Base-by-base conservation (phyloP, 2,113 vertebrate genomes). In the Elephantulus edwardii region DNA sequence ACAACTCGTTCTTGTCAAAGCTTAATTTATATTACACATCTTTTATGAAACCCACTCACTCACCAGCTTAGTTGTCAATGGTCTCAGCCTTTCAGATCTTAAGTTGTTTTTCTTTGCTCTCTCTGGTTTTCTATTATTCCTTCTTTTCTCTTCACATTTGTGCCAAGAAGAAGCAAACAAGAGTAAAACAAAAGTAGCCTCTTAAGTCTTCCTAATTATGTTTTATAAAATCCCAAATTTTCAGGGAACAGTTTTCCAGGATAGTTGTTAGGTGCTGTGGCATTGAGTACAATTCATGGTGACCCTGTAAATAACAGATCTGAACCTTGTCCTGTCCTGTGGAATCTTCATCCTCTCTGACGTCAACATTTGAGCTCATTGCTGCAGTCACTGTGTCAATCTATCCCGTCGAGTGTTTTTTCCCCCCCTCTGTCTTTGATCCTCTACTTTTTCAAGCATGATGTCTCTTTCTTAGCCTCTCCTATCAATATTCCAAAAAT, bases 1-100 rank as follows among this genome's bases (percentile, higher is more conserved):
- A 64, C 70, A 66, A 70, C 33, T 83, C 76, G 66, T 82, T 95
- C 20, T 52, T 93, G 75, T 88, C 78, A 93, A 64, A 35, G 72
- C 52, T 87, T 94, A 81, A 92, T 87, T 93, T 93, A 80, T 1
- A 72, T 58, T 35, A 72, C 40, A 76, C 52, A 71, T 64, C 58
- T 56, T 94, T 56, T 86, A 9, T 64, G 35, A 91, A 28, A 28
- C 58, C 70, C 66, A 71, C 86, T 90, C 78, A 86, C 46, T 95
- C 75, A 75, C 52, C 17, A 60, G 50, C 85, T 84, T 91, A 35
- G 70, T 77, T 89, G 56, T 72, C 64, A 71, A 3, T 90, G 79
- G 28, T 71, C 60, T 88, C 75, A 52, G 46, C 81, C 44, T 91
- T 22, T 85, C 33, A 13, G n/a, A 14, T 17, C 77, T 86, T 81